Conservation (phyloP, 2,113 vertebrate species). For the Centropus unirufus region DNA sequence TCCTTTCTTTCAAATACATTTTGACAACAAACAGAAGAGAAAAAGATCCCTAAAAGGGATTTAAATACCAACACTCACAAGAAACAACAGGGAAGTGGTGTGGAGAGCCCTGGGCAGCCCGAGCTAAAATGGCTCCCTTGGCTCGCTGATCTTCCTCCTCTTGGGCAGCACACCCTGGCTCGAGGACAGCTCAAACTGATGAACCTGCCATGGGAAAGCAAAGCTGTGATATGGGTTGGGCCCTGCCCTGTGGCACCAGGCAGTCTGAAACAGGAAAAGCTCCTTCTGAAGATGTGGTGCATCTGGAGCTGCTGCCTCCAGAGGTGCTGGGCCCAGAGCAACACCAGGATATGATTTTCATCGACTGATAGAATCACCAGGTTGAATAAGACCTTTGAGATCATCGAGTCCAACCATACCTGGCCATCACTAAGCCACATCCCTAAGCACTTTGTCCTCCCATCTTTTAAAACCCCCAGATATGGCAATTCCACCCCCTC, state of each 20-base stretch:
- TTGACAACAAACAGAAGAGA: background rate
- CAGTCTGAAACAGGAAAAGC: rapidly evolving
- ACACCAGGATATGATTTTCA: background rate
- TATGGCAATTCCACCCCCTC: no score
- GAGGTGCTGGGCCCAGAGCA: background rate
- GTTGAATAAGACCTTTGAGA: no score
- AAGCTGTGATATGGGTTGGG: rapidly evolving
- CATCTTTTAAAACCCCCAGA: no score
- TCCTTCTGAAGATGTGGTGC: rapidly evolving
- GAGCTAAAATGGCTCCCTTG: conserved; percentile 78
- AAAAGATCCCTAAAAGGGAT: background rate
- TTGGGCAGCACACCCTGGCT: conserved; percentile 84
- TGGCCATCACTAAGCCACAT: no score
- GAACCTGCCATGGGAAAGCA: conserved; percentile 70
- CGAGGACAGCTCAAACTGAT: conserved; percentile 74
- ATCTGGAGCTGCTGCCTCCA: background rate
- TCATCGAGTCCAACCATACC: no score
- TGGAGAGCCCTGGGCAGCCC: background rate
- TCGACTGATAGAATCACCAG: no score
- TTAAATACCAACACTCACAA: background rate
- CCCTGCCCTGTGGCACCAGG: rapidly evolving
- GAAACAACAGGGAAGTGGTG: rapidly evolving
- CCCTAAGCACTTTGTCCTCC: no score
- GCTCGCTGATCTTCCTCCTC: conserved; percentile 89
- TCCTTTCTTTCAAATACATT: background rate